phyloP scores from a whole-genome alignment of 1,140 invertebrate genomes.

The Mactra quadrangularis region DNA sequence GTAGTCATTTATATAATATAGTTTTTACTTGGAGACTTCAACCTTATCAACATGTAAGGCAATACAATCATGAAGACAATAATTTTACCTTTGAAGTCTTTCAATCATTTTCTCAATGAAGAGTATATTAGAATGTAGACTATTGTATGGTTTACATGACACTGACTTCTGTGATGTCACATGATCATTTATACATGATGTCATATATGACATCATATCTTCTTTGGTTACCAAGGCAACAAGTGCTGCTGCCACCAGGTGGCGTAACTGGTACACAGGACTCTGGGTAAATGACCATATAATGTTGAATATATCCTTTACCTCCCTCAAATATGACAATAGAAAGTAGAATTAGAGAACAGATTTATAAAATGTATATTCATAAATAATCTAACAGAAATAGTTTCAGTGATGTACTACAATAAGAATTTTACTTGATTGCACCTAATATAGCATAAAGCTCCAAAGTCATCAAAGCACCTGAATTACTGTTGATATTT shows the following conservation, averaged over 20 bases:
- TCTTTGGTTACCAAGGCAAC: constrained; percentile 71
- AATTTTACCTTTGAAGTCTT: constrained; percentile 56
- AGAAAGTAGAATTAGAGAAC: too few species aligned
- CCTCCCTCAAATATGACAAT: constrained; percentile 29
- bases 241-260: constrained; percentile 74
- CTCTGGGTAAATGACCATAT: constrained; percentile 63
- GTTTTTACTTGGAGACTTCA: too few species aligned
- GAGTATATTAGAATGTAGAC: constrained; percentile 62
- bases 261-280: constrained; percentile 76
- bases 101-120: constrained; percentile 64
- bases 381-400: too few species aligned
- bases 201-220: constrained; percentile 41
- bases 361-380: too few species aligned
- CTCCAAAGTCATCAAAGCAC: not conserved
- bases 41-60: too few species aligned
- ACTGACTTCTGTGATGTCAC: constrained; percentile 28
- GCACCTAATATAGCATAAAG: not conserved
- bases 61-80: too few species aligned
- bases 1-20: too few species aligned
- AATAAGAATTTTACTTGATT: not conserved
- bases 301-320: constrained; percentile 54
- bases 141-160: constrained; percentile 22
- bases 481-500: too few species aligned
- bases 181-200: constrained; percentile 51
- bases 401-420: too few species aligned